Base-by-base conservation (phyloP, 2,113 vertebrate species). In the Hassar affinis region DNA sequence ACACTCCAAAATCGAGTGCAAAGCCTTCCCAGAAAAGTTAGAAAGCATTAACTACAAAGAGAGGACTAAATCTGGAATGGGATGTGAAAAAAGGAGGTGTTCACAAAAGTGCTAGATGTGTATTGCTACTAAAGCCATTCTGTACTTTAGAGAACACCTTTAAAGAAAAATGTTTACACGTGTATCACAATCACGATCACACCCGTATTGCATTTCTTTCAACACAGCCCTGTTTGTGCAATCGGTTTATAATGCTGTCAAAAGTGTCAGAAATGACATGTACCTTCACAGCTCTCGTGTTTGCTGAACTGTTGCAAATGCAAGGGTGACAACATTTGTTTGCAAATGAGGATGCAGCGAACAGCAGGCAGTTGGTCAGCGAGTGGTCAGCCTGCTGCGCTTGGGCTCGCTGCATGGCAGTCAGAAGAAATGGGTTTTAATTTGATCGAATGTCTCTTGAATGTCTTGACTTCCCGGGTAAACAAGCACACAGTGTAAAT, bases 381-480 rank as follows among this genome's bases (percentile, higher is more conserved):
- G 11, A 22, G 33, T 18, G 33, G 74, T 56, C 61, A 78, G 49
- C 33, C 25, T 42, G 30, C 57, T 35, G 56, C 47, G 30, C 52
- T 18, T 9, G n/a, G 33, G 47, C 15, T 83, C n/a, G 69, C 45
- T 52, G 33, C 7, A 4, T 68, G 51, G 25, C 52, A 83, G 56
- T 84, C 82, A 78, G 49, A 61, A 69, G 51, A 66, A 78, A 78
- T 56, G 14, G 25, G 35, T 18, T 66, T 52, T 45, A 35, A 83
- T 66, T 77, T n/a, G 57, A 64, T 27, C 30, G 47, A 83, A 49
- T 66, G 20, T 45, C 57, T 47, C 72, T 83, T 64, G n/a, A 64
- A 77, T n/a, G n/a, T n/a, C n/a, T n/a, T n/a, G 27, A n/a, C 57
- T 35, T 83, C 71, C 81, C 77, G 81, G 15, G 22, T 77, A 35